Evolutionary conservation across 2,797 vertebrate genomes (phyloP).

Genomic region (Enteromius viviparus): DNA sequence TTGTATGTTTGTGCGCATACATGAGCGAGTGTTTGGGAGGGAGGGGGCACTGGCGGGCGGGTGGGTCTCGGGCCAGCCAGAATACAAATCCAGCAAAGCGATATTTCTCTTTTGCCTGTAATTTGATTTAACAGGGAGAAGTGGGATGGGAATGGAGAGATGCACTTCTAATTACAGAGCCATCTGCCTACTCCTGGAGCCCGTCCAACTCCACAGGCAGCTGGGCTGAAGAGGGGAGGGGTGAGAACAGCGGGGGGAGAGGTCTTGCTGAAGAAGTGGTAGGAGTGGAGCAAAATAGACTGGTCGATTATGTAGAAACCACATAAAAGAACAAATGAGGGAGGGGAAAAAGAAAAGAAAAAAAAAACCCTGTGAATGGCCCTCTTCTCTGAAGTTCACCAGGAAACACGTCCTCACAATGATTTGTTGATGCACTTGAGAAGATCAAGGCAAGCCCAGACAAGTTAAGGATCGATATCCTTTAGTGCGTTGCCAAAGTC

Average conservation of each 20-base stretch:
- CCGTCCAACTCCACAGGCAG: slow-evolving; percentile 84
- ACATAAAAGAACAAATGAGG: slow-evolving; percentile 61
- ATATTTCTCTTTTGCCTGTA: slow-evolving; percentile 84
- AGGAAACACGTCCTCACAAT: slow-evolving; percentile 32
- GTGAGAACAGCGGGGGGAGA: slow-evolving; percentile 60
- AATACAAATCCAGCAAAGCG: slow-evolving; percentile 86
- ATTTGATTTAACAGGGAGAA: slow-evolving; percentile 91
- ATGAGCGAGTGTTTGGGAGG: slow-evolving; percentile 54
- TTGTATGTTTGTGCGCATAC: slow-evolving; percentile 46
- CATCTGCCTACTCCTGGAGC: slow-evolving; percentile 91
- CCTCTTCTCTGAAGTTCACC: slow-evolving; percentile 17
- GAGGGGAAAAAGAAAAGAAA: not conserved
- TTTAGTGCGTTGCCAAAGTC: not conserved
- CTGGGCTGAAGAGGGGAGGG: slow-evolving; percentile 62
- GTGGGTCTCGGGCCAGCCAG: slow-evolving; percentile 69
- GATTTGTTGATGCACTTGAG: slow-evolving; percentile 24
- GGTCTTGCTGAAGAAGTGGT: slow-evolving; percentile 59
- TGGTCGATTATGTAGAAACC: slow-evolving; percentile 66
- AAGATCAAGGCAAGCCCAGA: slow-evolving; percentile 25
- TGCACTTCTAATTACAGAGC: slow-evolving; percentile 87
- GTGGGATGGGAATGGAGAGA: slow-evolving; percentile 84
- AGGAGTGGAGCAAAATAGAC: slow-evolving; percentile 61
- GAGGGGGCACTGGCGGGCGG: slow-evolving; percentile 56
- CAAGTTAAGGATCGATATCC: slow-evolving; percentile 42
- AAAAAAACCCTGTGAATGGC: not conserved